Evolutionary conservation across 2,888 invertebrate genomes (phyloP).

Genomic region (Gymnoscelis rufifasciata): DNA sequence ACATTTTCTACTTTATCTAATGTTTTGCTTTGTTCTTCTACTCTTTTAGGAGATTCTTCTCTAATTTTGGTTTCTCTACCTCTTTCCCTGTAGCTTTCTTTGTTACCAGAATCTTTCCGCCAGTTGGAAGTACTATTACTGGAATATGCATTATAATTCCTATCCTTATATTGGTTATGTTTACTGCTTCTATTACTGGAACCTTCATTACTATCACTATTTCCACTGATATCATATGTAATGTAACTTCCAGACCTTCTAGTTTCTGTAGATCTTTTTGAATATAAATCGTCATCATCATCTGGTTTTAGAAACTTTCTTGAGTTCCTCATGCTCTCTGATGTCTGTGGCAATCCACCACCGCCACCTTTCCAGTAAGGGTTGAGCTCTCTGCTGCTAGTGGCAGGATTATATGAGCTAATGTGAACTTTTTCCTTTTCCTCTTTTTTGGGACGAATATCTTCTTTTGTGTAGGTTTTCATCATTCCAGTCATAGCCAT

Average conservation of each 20-base stretch:
- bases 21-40: conserved; percentile 2
- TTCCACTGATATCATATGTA: conserved; percentile 16
- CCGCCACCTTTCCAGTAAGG: conserved; percentile 96
- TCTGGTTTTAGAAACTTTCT: conserved; percentile 61
- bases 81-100: conserved; percentile 7
- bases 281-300: conserved; percentile 52
- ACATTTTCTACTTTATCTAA: conserved; percentile 6
- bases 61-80: background rate
- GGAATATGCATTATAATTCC: conserved; percentile 19
- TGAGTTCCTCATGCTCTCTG: conserved; percentile 55
- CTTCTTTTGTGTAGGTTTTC: conserved; percentile 67
- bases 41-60: conserved; percentile 2
- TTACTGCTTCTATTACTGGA: conserved; percentile 1
- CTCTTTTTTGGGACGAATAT: conserved; percentile 68
- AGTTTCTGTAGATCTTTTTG: conserved; percentile 20
- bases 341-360: conserved; percentile 84
- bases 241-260: conserved; percentile 14
- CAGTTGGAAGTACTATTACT: conserved; percentile 38
- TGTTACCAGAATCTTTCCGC: conserved; percentile 34
- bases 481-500: conserved; percentile 83
- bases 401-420: conserved; percentile 83
- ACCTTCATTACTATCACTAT: conserved; percentile 5
- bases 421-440: conserved; percentile 74
- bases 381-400: conserved; percentile 89
- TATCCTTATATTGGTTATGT: conserved; percentile 15